These are phyloP conservation scores for Arremon aurantiirostris DNA, from an alignment of 2,797 vertebrate genomes.

Conservation along the genomic window DNA sequence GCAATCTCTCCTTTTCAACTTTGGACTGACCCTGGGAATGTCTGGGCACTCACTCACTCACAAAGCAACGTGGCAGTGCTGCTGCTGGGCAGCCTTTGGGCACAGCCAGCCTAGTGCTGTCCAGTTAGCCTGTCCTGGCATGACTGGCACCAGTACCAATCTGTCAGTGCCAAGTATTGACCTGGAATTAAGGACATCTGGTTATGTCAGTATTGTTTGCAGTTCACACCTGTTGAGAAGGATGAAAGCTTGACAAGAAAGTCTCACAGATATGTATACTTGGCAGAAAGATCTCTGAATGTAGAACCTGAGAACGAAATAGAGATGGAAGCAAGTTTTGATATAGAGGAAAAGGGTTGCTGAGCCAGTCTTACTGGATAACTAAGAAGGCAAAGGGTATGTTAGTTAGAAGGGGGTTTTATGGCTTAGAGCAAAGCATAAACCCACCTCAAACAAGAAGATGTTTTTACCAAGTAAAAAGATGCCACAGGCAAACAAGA, in stretches of 20 bases:
- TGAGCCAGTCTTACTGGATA: neutral
- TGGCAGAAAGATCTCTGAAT: neutral
- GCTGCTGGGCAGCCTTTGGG: accelerated
- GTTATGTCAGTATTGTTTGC: neutral
- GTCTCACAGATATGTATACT: neutral
- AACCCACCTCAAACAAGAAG: neutral
- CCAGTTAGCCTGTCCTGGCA: neutral
- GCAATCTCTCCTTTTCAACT: neutral
- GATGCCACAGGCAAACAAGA: neutral
- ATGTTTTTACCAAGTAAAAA: neutral
- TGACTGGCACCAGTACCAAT: neutral
- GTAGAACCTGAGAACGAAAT: neutral
- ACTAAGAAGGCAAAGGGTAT: neutral
- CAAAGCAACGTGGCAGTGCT: accelerated
- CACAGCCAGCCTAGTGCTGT: neutral
- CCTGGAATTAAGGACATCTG: neutral
- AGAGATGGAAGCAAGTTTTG: neutral
- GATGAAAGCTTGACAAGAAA: neutral
- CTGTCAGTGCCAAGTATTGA: neutral
- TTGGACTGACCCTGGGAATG: neutral
- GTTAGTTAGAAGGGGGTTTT: neutral
- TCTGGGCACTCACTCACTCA: accelerated
- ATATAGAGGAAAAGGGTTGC: neutral
- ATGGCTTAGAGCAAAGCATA: neutral
- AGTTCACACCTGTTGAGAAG: neutral